These are phyloP conservation scores for Zosterops japonicus DNA, from an alignment of 2,113 vertebrate genomes.

Conservation along the genomic window DNA sequence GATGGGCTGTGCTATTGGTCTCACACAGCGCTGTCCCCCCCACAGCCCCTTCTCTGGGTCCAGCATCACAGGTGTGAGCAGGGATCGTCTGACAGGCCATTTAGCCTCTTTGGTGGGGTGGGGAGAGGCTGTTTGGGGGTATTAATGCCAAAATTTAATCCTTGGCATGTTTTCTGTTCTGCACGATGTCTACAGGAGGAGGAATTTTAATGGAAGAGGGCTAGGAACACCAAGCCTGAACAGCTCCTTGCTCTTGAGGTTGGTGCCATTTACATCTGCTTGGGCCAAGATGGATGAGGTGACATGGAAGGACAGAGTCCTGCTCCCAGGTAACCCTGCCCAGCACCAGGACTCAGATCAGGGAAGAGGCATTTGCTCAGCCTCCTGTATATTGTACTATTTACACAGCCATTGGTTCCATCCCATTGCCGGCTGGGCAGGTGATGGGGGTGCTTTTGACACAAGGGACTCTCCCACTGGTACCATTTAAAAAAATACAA, in stretches of 20 bases:
- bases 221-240: accelerated
- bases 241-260: background rate
- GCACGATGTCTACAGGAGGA: background rate
- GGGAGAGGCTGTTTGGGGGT: background rate
- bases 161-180: background rate
- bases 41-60: background rate
- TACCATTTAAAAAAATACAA: slow-evolving; percentile 18
- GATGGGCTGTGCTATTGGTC: background rate
- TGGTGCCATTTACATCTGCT: background rate
- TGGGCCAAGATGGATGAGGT: background rate
- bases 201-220: background rate
- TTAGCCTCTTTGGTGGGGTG: background rate
- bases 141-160: background rate
- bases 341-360: background rate
- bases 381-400: background rate
- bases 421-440: background rate
- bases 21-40: accelerated
- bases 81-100: background rate
- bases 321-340: background rate
- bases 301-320: background rate
- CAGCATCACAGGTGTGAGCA: background rate
- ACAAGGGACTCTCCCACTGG: background rate
- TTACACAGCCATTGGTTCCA: background rate
- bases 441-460: background rate
- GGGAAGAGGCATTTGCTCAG: background rate